Percentiles rank a stretch among this genome's conserved stretches.
Conservation (phyloP, 2,113 vertebrate species). For the Merops nubicus region DNA sequence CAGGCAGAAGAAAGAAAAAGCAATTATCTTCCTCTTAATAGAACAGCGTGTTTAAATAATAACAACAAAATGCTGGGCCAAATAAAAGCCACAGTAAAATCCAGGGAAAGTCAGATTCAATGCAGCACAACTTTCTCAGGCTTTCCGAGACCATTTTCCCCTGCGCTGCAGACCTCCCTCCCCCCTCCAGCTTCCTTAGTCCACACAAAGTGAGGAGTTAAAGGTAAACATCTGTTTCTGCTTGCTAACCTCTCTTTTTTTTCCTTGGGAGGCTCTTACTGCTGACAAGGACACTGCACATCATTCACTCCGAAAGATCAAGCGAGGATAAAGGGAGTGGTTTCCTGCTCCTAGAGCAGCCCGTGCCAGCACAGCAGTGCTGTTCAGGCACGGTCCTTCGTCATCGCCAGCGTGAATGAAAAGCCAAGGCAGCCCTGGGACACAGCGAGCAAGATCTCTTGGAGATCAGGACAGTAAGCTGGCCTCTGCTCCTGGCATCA, state of each 20-base stretch:
- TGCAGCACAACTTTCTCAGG: neutral
- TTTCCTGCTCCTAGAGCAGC: constrained; percentile 43
- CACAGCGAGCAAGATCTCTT: neutral
- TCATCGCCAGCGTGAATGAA: neutral
- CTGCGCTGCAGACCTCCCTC: neutral
- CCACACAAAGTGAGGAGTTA: neutral
- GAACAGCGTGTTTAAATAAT: neutral
- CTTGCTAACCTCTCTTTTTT: neutral
- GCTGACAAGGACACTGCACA: constrained; percentile 22
- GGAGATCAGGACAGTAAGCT: neutral
- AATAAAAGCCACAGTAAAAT: constrained; percentile 29
- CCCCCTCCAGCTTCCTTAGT: neutral
- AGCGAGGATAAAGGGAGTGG: constrained; percentile 55
- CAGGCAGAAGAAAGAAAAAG: neutral
- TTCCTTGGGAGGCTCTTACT: constrained; percentile 23
- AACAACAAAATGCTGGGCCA: neutral
- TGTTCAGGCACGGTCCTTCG: neutral
- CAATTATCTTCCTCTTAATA: constrained; percentile 26
- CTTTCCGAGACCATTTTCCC: neutral
- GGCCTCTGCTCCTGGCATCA: neutral
- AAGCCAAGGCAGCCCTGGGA: constrained; percentile 1
- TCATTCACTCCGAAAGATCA: constrained; percentile 52
- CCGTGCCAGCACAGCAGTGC: neutral
- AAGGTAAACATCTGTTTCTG: constrained; percentile 48
- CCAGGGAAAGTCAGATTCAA: neutral